Conservation (phyloP, 37 sponge, comb jelly and placozoan species). For the Corticium candelabrum region DNA sequence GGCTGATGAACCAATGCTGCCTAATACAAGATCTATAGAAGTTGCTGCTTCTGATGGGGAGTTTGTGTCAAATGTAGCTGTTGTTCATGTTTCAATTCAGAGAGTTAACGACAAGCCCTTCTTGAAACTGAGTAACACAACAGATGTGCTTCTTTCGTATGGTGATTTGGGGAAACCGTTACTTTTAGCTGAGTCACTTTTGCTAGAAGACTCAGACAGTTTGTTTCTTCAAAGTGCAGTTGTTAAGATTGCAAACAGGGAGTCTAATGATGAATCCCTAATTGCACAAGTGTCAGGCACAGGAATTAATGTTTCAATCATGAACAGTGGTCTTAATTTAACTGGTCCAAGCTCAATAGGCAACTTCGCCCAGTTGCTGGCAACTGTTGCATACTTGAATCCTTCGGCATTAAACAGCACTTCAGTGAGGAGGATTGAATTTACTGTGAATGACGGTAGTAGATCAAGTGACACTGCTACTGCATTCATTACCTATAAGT, state of each 20-base stretch:
- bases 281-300: background rate
- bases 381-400: background rate
- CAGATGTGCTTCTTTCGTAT: background rate
- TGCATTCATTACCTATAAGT: constrained; percentile 27
- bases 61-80: constrained; percentile 13
- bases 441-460: constrained; percentile 43
- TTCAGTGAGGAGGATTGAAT: constrained; percentile 2
- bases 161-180: background rate
- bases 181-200: background rate
- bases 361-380: background rate
- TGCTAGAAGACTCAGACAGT: background rate
- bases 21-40: constrained; percentile 13
- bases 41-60: constrained; percentile 32
- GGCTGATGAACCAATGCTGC: constrained; percentile 40
- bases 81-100: constrained; percentile 10
- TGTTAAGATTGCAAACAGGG: background rate
- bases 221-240: background rate
- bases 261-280: background rate
- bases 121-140: constrained; percentile 23
- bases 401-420: background rate
- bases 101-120: constrained; percentile 42
- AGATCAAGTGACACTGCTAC: constrained; percentile 20
- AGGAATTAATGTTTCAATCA: background rate
- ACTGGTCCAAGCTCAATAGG: background rate
- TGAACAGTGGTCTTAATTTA: background rate